A percentile compares a stretch with the other conserved stretches of the same genome.
Conservation (phyloP, 1,140 invertebrate species). For the Drosophila miranda region DNA sequence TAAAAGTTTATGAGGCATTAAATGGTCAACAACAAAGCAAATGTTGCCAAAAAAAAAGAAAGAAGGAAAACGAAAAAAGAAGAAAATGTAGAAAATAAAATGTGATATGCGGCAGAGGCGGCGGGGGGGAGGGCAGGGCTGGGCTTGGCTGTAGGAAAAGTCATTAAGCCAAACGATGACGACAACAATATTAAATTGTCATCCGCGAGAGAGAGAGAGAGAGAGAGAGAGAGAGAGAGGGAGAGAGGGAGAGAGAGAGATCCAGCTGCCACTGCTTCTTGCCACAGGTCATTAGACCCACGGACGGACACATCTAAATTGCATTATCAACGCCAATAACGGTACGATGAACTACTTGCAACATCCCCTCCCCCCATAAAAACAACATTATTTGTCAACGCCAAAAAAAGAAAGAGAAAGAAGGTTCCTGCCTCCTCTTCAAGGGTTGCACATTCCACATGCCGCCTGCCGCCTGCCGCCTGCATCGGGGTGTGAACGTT, state of each 20-base stretch:
- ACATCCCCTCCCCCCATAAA: slow-evolving; percentile 44
- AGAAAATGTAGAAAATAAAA: slow-evolving; percentile 20
- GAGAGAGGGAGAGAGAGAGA: slow-evolving; percentile 23
- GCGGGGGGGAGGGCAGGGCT: slow-evolving; percentile 3
- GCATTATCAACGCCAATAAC: slow-evolving; percentile 78
- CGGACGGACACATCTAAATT: slow-evolving; percentile 61
- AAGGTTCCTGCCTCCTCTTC: slow-evolving; percentile 2
- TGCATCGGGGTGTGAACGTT: slow-evolving; percentile 55
- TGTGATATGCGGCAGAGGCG: slow-evolving; percentile 13
- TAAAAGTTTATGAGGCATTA: slow-evolving; percentile 80
- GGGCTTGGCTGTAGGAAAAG: slow-evolving; percentile 42
- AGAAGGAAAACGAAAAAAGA: not conserved
- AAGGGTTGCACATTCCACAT: slow-evolving; percentile 29
- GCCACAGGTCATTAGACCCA: slow-evolving; percentile 74
- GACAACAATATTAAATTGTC: slow-evolving; percentile 65
- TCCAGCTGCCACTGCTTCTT: slow-evolving; percentile 11
- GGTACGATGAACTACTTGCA: slow-evolving; percentile 36
- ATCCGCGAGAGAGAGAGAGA: slow-evolving; percentile 29
- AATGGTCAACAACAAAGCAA: slow-evolving; percentile 77
- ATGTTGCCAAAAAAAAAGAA: slow-evolving; percentile 65
- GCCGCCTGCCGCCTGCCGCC: not conserved
- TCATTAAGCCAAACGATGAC: slow-evolving; percentile 68
- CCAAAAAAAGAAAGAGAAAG: slow-evolving; percentile 32
- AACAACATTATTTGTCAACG: slow-evolving; percentile 81
- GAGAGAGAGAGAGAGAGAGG: slow-evolving; percentile 21